Base-by-base conservation (phyloP, 2,888 invertebrate genomes). In the Agriopis marginaria region DNA sequence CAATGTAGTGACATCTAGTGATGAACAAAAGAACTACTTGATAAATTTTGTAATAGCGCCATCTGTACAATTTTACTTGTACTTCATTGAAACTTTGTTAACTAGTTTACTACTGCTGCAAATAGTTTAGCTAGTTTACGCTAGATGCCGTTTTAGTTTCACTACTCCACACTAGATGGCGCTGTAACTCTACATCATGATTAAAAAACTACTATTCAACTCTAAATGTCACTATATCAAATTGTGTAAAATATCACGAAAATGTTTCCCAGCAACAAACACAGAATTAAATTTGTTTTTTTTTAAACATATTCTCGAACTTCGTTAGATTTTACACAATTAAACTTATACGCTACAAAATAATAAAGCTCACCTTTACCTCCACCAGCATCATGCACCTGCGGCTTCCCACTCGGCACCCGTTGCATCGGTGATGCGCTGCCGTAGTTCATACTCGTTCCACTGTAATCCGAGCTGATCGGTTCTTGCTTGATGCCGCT, bases 401-500 rank as follows among this genome's bases (percentile, higher is more conserved):
- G 93, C 76, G 93, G 92, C 84, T 94, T 94, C 77, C 93, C 93
- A 78, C 92, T 92, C 82, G 93, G 93, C 89, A 94, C 92, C 82
- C 94, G 89, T 82, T 94, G 94, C 94, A 94, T 93, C 63, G 94
- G 93, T 71, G 94, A 93, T 50, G 91, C 89, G 72, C 87, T 93
- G 63, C 94, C 94, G 75, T 94, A 94, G 87, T 92, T 94, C 92
- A 94, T 93, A 85, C 91, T 89, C 79, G 91, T 85, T 64, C 93
- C 94, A 81, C 87, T 92, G 82, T 94, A 95, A 78, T 94, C 94
- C 72, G 91, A 89, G 72, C 93, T 94, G 74, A 92, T 86, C 10
- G 95, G 95, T 81, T 95, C 94, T 74, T 94, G 93, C 91, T 95
- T 94, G 90, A 95, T 91, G 86, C 95, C 90, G 90, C 94, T 93